Percentiles rank a stretch among this genome's conserved stretches.
Evolutionary conservation across 2,888 invertebrate species (phyloP).

Genomic region (Leptarthrus brevirostris): DNA sequence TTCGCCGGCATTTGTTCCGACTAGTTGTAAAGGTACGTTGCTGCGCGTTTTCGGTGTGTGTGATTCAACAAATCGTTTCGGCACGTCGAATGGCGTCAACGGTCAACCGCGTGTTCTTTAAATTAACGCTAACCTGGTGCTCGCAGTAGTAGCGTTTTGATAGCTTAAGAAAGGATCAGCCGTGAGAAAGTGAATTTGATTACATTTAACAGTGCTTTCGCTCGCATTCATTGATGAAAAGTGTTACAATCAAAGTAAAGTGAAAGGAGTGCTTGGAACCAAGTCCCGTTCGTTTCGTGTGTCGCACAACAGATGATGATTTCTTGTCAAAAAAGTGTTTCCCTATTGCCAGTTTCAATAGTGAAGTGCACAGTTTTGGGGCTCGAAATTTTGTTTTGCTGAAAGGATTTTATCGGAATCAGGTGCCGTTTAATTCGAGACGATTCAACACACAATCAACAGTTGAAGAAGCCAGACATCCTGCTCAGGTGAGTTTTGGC

Average conservation of each 20-base stretch:
- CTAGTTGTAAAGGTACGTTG: not conserved
- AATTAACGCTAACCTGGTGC: not conserved
- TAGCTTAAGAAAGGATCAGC: not conserved
- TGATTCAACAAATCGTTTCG: not conserved
- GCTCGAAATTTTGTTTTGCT: too few relatives aligned
- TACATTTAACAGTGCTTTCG: not conserved
- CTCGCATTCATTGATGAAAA: not conserved
- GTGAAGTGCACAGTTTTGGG: not conserved
- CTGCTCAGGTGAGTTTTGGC: not conserved
- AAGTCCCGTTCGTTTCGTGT: not conserved
- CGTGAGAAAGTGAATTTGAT: not conserved
- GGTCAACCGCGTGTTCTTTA: not conserved
- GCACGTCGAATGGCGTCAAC: not conserved
- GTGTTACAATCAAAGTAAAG: not conserved
- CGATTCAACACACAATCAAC: not conserved
- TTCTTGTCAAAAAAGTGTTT: not conserved
- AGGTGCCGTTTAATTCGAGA: not conserved
- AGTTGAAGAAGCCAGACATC: not conserved
- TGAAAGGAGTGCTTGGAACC: not conserved
- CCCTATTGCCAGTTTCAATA: not conserved
- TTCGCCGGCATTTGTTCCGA: slow-evolving; percentile 36
- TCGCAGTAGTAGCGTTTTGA: not conserved
- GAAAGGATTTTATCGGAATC: not conserved
- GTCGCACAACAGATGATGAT: not conserved
- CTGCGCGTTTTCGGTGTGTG: not conserved